A percentile compares a stretch with the other conserved stretches of the same genome.
phyloP scores from a whole-genome alignment of 1,140 invertebrate genomes.

The Bicyclus anynana region DNA sequence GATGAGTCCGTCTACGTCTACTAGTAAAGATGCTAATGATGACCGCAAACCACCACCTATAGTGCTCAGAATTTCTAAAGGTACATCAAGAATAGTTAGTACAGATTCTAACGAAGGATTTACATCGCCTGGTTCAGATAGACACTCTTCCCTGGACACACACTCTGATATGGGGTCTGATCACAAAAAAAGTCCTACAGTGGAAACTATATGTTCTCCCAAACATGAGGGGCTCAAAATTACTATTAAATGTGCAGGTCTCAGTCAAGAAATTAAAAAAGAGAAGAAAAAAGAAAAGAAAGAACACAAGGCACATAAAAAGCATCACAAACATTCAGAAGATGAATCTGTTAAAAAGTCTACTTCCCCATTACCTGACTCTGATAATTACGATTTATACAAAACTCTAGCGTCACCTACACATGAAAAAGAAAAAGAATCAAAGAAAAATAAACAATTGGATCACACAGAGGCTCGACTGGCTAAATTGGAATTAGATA shows the following conservation, averaged over 20 bases:
- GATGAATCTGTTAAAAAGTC: slow-evolving; percentile 68
- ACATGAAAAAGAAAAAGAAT: slow-evolving; percentile 44
- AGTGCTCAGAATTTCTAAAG: slow-evolving; percentile 80
- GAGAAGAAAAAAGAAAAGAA: slow-evolving; percentile 70
- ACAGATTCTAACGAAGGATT: slow-evolving; percentile 80
- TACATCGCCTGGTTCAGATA: slow-evolving; percentile 72
- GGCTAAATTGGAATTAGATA: slow-evolving; percentile 57
- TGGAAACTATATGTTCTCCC: slow-evolving; percentile 66
- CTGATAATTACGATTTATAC: slow-evolving; percentile 75
- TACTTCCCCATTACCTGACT: slow-evolving; percentile 71
- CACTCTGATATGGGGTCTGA: slow-evolving; percentile 62
- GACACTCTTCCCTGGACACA: slow-evolving; percentile 68
- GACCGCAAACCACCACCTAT: slow-evolving; percentile 77
- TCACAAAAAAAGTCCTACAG: slow-evolving; percentile 62
- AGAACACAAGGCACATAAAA: slow-evolving; percentile 67
- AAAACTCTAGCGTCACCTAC: slow-evolving; percentile 68
- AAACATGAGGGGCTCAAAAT: slow-evolving; percentile 74
- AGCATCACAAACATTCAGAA: slow-evolving; percentile 63
- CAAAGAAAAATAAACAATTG: slow-evolving; percentile 36
- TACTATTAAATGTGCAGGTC: slow-evolving; percentile 72
- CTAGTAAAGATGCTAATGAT: slow-evolving; percentile 64
- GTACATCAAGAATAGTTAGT: slow-evolving; percentile 80
- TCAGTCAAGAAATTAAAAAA: slow-evolving; percentile 76
- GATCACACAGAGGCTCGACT: slow-evolving; percentile 64
- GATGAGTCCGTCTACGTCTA: slow-evolving; percentile 68